Base-by-base conservation (phyloP, 2,797 vertebrate genomes). In the Gobionotothen gibberifrons region DNA sequence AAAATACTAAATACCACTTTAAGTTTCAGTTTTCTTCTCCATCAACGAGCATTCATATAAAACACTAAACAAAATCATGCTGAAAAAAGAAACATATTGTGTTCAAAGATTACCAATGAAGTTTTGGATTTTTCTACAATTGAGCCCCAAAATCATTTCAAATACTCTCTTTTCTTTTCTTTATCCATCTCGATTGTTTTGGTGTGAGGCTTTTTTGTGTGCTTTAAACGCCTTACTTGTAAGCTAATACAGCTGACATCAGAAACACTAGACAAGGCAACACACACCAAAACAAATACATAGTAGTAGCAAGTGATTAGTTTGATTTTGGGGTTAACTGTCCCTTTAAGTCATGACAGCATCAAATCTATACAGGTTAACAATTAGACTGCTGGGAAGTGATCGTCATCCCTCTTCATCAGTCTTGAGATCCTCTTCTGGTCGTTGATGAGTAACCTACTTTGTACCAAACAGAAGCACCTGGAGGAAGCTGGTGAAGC, bases 401-500 rank as follows among this genome's bases (percentile, higher is more conserved):
- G 54, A 74, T 58, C 46, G 42, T 69, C 68, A 48, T 74, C 65
- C 54, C 5, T 55, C 69, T 72, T 79, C 58, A 26, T 72, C 47
- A 44, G 59, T 39, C 22, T 14, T 53, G 53, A 29, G 59, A 17
- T 63, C 49, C n/a, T 85, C 65, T 13, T 74, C 56, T 40, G 64
- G 44, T 9, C 52, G 52, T 22, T 14, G 69, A n/a, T 8, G 63
- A 55, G 2, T 71, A 61, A 72, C 61, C 66, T 69, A 17, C 57
- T 39, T 51, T 47, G 12, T 16, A 44, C 14, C 15, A 47, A 42
- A 26, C 53, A 42, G 19, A 62, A 53, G 58, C 43, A 52, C 70
- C 66, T 87, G 72, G 76, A 82, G 83, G 71, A 74, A 78, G 63
- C 73, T 22, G 46, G 56, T 43, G 60, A 75, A 71, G 62, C 40